These are phyloP conservation scores for Ptilorrhoa leucosticta DNA, from an alignment of 2,113 vertebrate species.

Conservation along the genomic window DNA sequence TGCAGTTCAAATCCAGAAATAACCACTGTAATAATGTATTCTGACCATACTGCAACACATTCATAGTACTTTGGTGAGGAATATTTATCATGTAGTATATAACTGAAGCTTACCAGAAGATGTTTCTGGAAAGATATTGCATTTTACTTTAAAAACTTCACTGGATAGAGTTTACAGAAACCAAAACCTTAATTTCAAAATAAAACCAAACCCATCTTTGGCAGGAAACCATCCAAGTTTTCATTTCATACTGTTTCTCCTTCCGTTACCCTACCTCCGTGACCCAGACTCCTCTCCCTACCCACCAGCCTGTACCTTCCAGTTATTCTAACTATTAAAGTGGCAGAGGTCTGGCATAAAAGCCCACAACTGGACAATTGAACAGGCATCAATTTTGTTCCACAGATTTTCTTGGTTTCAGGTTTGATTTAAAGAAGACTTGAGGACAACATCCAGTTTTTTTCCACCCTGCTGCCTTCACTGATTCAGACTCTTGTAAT, in stretches of 20 bases:
- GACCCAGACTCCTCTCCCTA: neutral
- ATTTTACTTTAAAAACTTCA: neutral
- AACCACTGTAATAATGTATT: neutral
- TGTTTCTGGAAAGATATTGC: neutral
- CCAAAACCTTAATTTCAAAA: neutral
- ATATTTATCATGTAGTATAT: neutral
- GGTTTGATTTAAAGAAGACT: neutral
- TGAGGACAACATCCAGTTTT: neutral
- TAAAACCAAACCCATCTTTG: neutral
- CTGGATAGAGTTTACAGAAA: neutral
- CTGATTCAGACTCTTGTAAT: neutral
- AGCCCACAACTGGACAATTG: accelerated
- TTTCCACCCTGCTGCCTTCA: neutral
- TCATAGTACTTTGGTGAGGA: neutral
- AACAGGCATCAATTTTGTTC: neutral
- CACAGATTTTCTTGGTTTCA: neutral
- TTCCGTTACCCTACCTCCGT: accelerated
- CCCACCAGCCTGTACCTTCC: neutral
- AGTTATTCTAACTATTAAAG: neutral
- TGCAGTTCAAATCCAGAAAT: neutral
- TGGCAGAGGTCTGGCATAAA: neutral
- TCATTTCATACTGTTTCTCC: neutral
- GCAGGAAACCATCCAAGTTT: neutral
- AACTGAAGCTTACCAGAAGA: neutral
- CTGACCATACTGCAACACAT: neutral